Evolutionary conservation across 2,113 vertebrate genomes (phyloP), one percentile per base, ranked within the genome.

Genomic region (Rhinoptilus africanus): DNA sequence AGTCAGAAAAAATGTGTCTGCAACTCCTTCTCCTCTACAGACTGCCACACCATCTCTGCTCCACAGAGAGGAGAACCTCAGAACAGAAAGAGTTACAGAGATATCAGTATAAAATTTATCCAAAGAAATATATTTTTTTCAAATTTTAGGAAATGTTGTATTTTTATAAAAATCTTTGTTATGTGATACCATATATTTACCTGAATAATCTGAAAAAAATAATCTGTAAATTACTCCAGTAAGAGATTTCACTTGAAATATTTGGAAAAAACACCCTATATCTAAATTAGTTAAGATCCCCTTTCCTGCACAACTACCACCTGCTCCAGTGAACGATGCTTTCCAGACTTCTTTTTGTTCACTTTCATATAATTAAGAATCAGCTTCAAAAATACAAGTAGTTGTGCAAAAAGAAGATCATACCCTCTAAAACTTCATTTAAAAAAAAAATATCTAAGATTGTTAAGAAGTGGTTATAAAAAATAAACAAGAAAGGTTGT

Each of bases 391-490:
- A 98, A 97, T 91, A 97, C 96, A 98, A 88, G 98, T 94, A 96
- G 96, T 91, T 98, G 98, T 98, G 98, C 96, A 98, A 98, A 98
- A 98, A 98, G 98, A 97, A 97, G 98, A 98, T 84, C 68, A 95
- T 92, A 86, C 35, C 48, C 68, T 95, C 86, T 92, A 94, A 88
- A 96, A 95, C 81, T 57, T 96, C 90, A 92, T 93, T 95, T 86
- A 88, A 93, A 96, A 97, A 98, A 96, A 95, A 94, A 95, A 90
- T 93, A 95, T 86, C 97, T 98, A 98, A 97, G 89, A 97, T 97
- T 98, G 98, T 99, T 99, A 99, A 98, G 98, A 98, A 99, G 99
- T 99, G 98, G 99, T 99, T 99, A 98, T 98, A 97, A 98, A 97
- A 72, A 66, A 98, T 92, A 89, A 97, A 97, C 95, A 94, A 96